Conservation (phyloP, 2,797 vertebrate genomes). For the Fringilla coelebs region DNA sequence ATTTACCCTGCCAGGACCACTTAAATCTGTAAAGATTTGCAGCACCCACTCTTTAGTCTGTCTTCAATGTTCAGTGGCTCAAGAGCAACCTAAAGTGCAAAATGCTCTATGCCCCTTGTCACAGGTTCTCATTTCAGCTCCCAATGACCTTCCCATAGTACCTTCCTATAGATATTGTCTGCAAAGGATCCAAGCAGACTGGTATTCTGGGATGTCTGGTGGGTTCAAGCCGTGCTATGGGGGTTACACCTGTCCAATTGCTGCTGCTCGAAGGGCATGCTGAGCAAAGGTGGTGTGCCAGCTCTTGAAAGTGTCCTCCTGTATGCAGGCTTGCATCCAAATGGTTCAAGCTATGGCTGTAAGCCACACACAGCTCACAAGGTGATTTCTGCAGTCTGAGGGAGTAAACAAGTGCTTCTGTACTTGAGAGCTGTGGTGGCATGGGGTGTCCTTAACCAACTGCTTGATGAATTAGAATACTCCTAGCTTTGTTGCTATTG, state of each 20-base stretch:
- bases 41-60: background rate
- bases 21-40: background rate
- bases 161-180: background rate
- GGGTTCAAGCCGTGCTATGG: background rate
- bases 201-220: background rate
- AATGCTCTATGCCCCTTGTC: background rate
- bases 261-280: background rate
- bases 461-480: background rate
- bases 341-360: background rate
- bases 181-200: background rate
- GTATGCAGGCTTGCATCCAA: background rate
- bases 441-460: background rate
- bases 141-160: background rate
- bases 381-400: background rate
- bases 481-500: background rate
- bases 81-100: background rate
- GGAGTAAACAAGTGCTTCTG: background rate
- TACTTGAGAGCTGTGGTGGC: background rate
- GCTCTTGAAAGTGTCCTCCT: background rate
- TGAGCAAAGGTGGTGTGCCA: background rate
- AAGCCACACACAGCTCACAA: background rate
- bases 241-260: background rate
- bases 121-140: background rate
- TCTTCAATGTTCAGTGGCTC: background rate
- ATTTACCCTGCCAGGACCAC: background rate